Conservation (phyloP, 1,140 invertebrate genomes). For the Hyles euphorbiae region DNA sequence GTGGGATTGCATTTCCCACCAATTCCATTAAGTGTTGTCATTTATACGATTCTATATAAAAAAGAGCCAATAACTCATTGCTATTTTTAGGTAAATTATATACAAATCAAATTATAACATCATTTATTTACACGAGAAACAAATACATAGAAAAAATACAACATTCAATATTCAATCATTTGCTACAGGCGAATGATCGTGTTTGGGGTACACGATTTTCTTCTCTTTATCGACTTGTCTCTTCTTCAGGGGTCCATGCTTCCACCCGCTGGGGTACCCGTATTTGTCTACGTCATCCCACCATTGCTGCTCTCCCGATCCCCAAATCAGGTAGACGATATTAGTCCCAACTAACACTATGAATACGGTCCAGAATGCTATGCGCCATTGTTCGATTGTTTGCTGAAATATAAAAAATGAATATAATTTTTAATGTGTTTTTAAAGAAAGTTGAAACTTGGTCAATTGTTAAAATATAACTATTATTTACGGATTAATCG, state of each 20-base stretch:
- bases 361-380: slow-evolving; percentile 63
- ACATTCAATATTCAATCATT: slow-evolving; percentile 24
- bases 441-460: no score
- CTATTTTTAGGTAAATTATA: no score
- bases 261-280: slow-evolving; percentile 60
- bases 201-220: slow-evolving; percentile 58
- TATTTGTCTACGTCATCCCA: slow-evolving; percentile 79
- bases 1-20: no score
- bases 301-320: slow-evolving; percentile 81
- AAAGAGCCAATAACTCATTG: no score
- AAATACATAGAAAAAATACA: no score
- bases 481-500: no score
- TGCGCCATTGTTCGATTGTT: slow-evolving; percentile 83
- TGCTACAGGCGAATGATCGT: slow-evolving; percentile 58
- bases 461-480: no score
- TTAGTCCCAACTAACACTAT: slow-evolving; percentile 81
- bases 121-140: no score
- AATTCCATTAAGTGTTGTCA: no score
- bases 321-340: slow-evolving; percentile 82
- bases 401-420: slow-evolving; percentile 75
- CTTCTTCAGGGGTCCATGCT: slow-evolving; percentile 53
- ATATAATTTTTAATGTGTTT: neutral
- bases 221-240: slow-evolving; percentile 38
- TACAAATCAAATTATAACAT: no score
- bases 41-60: no score